Conservation (phyloP, 2,888 invertebrate species). For the Prosopocoilus inquinatus region DNA sequence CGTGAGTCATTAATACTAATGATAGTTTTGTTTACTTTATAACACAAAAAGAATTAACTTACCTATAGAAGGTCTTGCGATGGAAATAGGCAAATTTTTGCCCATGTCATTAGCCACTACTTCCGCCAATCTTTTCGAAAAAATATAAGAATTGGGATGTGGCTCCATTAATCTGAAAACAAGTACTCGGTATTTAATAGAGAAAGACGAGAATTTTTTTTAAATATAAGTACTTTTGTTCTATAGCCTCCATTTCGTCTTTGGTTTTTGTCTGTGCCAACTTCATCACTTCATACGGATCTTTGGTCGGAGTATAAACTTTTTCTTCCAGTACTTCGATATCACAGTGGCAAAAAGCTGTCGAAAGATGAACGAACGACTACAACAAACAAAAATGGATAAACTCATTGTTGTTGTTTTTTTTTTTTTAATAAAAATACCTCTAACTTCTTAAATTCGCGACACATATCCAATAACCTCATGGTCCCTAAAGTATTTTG, state of each 20-base stretch:
- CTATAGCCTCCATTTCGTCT: constrained; percentile 57
- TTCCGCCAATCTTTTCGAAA: constrained; percentile 85
- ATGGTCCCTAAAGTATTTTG: constrained; percentile 61
- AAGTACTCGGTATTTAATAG: neutral
- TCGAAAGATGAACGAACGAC: constrained; percentile 79
- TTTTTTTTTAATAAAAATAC: constrained; percentile 12
- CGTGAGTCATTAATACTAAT: no score
- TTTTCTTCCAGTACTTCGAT: constrained; percentile 70
- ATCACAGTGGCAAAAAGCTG: constrained; percentile 85
- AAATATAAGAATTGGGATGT: constrained; percentile 90
- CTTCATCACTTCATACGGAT: constrained; percentile 61
- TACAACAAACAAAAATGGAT: constrained; percentile 38
- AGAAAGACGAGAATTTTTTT: neutral
- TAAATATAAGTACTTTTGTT: constrained; percentile 52
- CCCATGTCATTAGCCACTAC: constrained; percentile 69
- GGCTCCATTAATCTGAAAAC: constrained; percentile 56
- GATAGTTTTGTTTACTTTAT: no score
- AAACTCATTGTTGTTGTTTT: neutral
- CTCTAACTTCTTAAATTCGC: constrained; percentile 25
- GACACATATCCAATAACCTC: constrained; percentile 50
- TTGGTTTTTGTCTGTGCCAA: constrained; percentile 63
- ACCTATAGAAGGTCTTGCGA: constrained; percentile 92
- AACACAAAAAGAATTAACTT: constrained; percentile 32
- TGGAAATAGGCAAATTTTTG: constrained; percentile 68
- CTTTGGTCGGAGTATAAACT: constrained; percentile 64